Percentiles rank a stretch among this genome's conserved stretches.
phyloP scores from a whole-genome alignment of 2,113 vertebrate species.

The Meriones unguiculatus region DNA sequence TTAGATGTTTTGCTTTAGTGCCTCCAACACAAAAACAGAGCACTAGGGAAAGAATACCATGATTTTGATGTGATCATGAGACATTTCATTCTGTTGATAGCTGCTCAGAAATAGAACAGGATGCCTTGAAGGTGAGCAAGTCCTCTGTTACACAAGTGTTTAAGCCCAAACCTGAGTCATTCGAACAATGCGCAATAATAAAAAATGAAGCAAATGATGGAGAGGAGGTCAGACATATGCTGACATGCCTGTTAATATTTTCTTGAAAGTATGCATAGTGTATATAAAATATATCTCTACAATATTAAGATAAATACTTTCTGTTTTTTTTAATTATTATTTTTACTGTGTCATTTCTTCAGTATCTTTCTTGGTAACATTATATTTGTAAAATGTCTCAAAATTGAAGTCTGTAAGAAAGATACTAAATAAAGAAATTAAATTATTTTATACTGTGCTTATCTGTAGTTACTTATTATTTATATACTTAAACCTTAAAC shows the following conservation, averaged over 20 bases:
- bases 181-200: not conserved
- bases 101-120: conserved; percentile 6
- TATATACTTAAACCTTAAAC: not conserved
- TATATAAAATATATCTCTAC: not conserved
- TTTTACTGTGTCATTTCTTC: not conserved
- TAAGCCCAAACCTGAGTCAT: not conserved
- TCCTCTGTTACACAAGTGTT: not conserved
- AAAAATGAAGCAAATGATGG: not conserved
- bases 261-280: not conserved
- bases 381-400: conserved; percentile 12
- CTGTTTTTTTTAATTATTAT: not conserved
- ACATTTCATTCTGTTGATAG: conserved; percentile 41
- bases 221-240: not conserved
- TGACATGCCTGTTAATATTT: not conserved
- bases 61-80: not conserved
- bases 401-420: not conserved
- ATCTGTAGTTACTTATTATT: not conserved
- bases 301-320: conserved; percentile 23
- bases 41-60: not conserved
- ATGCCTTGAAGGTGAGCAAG: not conserved
- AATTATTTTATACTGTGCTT: not conserved
- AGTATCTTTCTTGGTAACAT: not conserved
- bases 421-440: not conserved
- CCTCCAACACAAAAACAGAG: conserved; percentile 9
- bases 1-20: not conserved